Evolutionary conservation across 2,113 vertebrate species (phyloP).

Genomic region (Butastur rufipennis): DNA sequence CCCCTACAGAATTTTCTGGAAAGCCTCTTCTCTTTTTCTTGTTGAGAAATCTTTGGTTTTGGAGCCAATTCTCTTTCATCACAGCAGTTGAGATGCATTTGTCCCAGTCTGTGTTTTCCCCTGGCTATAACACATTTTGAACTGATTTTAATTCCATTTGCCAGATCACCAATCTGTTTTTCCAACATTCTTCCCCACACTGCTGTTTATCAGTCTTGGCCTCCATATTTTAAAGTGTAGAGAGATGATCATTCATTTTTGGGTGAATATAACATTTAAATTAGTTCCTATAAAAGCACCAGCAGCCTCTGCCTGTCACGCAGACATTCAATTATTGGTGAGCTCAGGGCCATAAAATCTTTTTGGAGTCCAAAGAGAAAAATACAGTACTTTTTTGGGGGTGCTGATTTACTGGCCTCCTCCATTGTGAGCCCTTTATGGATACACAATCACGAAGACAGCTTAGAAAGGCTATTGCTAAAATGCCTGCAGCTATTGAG

Average conservation of each 20-base stretch:
- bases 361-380: background rate
- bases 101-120: background rate
- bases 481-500: background rate
- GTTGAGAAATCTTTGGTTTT: conserved; percentile 2
- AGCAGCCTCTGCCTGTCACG: background rate
- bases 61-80: conserved; percentile 41
- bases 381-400: background rate
- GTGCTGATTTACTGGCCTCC: background rate
- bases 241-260: background rate
- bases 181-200: background rate
- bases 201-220: background rate
- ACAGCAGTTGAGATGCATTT: background rate
- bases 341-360: background rate
- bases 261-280: background rate
- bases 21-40: background rate
- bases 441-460: background rate
- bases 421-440: background rate
- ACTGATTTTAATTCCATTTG: background rate
- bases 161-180: conserved; percentile 2
- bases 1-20: conserved; percentile 38
- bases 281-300: background rate
- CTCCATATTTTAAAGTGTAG: background rate
- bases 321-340: background rate
- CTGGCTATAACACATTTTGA: background rate
- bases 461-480: background rate